Evolutionary conservation across 2,797 vertebrate genomes (phyloP), one percentile per base, ranked within the genome.

Genomic region (Pipistrellus pygmaeus): DNA sequence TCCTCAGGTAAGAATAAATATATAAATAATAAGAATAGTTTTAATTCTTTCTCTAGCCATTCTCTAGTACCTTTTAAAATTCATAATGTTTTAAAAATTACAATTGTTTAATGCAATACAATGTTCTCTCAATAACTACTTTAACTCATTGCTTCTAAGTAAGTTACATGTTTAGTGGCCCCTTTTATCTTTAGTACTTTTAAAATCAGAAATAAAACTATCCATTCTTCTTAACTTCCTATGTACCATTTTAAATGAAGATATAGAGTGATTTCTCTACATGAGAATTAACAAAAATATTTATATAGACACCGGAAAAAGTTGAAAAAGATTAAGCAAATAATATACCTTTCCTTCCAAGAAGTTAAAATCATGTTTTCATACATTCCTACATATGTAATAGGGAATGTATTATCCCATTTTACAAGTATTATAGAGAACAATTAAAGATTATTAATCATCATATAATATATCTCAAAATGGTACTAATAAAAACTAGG

Each of bases 211-310:
- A 90, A 91, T 84, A 78, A 81, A 80, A 69, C 8, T 91, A 82
- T 82, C 69, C 18, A 85, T 17, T 82, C 30, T 69, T 87, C 38
- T 85, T 88, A 62, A 71, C 44, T 68, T 87, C n/a, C 60, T 35
- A 94, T 8, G 82, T 48, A 84, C 2, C n/a, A 88, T 64, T 85
- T 85, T 90, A 76, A 91, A 92, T 93, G 38, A 95, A 84, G 27
- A 20, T n/a, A 66, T 0, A 46, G 18, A 89, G 25, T 89, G 57
- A 84, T 91, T 73, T 95, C 32, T 88, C 21, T 88, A 66, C 8
- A 57, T 46, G n/a, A 86, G n/a, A 95, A 84, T 76, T 51, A 93
- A 93, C 12, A 95, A 27, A 83, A 75, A 62, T 90, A 90, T 75
- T 72, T 76, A 93, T 27, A 41, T n/a, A 77, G 60, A 88, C 8